These are phyloP conservation scores for Gallinago jamesoni DNA, from an alignment of 2,113 vertebrate genomes.

Conservation along the genomic window DNA sequence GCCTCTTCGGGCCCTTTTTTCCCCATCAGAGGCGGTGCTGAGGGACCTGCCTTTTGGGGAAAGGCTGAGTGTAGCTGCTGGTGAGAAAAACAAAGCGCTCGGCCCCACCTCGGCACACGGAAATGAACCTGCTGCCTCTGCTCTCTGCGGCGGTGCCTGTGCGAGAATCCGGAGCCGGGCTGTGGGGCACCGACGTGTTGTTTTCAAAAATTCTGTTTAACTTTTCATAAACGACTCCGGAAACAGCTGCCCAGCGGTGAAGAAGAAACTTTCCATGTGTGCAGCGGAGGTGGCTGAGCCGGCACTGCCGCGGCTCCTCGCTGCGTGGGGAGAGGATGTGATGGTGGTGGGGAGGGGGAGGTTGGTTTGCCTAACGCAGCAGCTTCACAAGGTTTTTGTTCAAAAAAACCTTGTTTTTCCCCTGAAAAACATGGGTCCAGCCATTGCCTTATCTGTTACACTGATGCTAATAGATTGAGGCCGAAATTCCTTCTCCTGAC, in stretches of 20 bases:
- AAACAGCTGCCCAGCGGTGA: constrained; percentile 29
- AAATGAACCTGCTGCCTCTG: constrained; percentile 11
- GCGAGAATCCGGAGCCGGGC: neutral
- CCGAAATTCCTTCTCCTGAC: neutral
- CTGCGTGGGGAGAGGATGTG: neutral
- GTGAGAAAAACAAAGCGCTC: neutral
- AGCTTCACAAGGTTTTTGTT: neutral
- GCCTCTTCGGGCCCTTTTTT: neutral
- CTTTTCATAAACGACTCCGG: neutral
- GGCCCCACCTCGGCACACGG: neutral
- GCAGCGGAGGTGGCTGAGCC: neutral
- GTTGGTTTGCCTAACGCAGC: neutral
- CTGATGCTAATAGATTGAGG: neutral
- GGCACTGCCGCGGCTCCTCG: neutral
- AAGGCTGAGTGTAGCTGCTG: neutral
- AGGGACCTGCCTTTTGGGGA: neutral
- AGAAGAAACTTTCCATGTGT: neutral
- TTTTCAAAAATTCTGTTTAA: neutral
- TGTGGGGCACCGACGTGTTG: neutral
- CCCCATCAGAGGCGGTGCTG: neutral
- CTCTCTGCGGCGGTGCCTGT: neutral
- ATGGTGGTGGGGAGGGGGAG: neutral
- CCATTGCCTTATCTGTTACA: neutral
- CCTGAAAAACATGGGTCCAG: neutral
- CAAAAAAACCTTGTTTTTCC: neutral